These are phyloP conservation scores for Ctenodactylus gundi DNA, from an alignment of 2,113 vertebrate genomes.

Conservation along the genomic window DNA sequence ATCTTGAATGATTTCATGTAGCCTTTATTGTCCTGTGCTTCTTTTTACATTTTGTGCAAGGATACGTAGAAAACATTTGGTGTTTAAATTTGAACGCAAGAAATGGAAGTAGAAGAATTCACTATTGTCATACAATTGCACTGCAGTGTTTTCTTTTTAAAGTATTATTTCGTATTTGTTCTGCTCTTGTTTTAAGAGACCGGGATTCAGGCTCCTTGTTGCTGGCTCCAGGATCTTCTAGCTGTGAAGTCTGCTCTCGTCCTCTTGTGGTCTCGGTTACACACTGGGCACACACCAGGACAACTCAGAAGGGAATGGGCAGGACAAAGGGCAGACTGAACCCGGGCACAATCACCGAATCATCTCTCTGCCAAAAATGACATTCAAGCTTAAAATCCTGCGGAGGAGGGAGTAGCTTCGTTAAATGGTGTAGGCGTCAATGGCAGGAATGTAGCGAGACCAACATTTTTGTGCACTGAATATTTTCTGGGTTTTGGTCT, in stretches of 20 bases:
- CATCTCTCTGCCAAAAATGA: not conserved
- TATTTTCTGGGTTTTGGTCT: not conserved
- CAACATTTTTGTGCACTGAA: not conserved
- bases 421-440: not conserved
- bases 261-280: not conserved
- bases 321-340: not conserved
- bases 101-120: slow-evolving; percentile 5
- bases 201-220: not conserved
- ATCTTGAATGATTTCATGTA: not conserved
- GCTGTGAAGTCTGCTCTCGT: not conserved
- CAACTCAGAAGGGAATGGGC: not conserved
- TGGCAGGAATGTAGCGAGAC: not conserved
- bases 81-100: slow-evolving; percentile 29
- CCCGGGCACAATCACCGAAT: not conserved
- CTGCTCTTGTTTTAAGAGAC: not conserved
- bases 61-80: not conserved
- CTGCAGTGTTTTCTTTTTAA: not conserved
- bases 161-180: not conserved
- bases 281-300: not conserved
- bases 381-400: not conserved
- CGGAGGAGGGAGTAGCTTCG: not conserved
- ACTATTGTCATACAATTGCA: not conserved
- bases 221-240: not conserved
- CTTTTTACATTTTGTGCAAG: slow-evolving; percentile 42
- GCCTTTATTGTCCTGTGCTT: not conserved